Percentiles rank a stretch among this genome's conserved stretches.
Evolutionary conservation across 2,888 invertebrate genomes (phyloP).

Genomic region (Oligia strigilis): DNA sequence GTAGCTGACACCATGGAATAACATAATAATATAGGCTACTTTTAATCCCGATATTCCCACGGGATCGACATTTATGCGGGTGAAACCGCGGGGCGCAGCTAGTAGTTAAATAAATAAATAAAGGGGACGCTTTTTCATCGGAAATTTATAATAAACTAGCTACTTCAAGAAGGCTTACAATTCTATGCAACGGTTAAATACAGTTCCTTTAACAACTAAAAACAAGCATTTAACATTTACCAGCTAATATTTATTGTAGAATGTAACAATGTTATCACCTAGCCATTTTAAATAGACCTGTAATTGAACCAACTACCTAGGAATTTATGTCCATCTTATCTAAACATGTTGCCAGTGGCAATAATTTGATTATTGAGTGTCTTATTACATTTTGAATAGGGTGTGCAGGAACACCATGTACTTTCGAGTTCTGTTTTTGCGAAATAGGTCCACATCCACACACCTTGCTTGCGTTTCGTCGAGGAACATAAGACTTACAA

Average conservation of each 20-base stretch:
- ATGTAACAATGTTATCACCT: conserved; percentile 44
- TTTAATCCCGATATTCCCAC: too few relatives aligned
- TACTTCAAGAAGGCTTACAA: not conserved
- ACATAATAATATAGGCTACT: too few relatives aligned
- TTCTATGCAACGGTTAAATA: not conserved
- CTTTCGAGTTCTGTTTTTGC: not conserved
- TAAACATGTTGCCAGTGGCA: conserved; percentile 20
- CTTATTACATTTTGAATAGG: conserved; percentile 3
- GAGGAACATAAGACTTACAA: not conserved
- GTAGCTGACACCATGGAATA: too few relatives aligned
- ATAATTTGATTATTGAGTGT: conserved; percentile 41
- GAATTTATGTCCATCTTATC: conserved; percentile 40
- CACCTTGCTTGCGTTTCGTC: too few relatives aligned
- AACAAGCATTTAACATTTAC: conserved; percentile 1
- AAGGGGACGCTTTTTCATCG: not conserved
- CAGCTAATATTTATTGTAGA: conserved; percentile 4
- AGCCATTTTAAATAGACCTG: conserved; percentile 24
- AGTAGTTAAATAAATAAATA: not conserved
- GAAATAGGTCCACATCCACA: too few relatives aligned
- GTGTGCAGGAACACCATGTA: conserved; percentile 16
- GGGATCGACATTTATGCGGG: too few relatives aligned
- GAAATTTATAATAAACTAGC: not conserved
- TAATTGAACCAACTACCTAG: conserved; percentile 28
- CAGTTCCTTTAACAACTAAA: not conserved
- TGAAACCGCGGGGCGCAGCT: too few relatives aligned